A percentile compares a stretch with the other conserved stretches of the same genome.
Conservation (phyloP, 1,140 invertebrate genomes). For the Oreohelix idahoensis region DNA sequence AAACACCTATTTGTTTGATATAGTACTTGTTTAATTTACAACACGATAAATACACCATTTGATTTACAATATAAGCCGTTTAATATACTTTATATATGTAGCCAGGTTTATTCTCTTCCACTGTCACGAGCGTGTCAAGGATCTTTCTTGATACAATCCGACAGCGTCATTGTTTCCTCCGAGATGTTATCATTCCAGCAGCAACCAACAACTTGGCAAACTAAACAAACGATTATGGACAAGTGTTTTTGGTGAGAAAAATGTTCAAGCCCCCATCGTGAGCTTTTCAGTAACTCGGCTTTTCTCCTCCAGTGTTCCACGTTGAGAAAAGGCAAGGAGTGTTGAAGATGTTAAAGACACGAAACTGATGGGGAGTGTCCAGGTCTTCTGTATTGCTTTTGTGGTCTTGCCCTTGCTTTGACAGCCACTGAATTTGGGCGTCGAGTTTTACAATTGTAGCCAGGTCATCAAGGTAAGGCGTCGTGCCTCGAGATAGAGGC, state of each 20-base stretch:
- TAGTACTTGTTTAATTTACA: too few relatives aligned
- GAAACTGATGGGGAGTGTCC: neutral
- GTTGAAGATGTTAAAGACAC: neutral
- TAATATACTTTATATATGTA: neutral
- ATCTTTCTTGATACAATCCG: neutral
- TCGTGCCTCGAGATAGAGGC: too few relatives aligned
- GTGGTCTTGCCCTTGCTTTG: neutral
- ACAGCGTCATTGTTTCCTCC: neutral
- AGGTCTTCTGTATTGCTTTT: neutral
- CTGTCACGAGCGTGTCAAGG: neutral
- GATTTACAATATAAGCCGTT: too few relatives aligned
- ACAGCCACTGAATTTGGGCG: neutral
- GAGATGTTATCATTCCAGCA: neutral
- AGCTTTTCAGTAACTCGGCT: neutral
- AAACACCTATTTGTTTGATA: too few relatives aligned
- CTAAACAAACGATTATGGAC: neutral
- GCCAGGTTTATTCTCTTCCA: neutral
- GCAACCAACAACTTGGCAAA: neutral
- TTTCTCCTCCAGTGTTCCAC: neutral
- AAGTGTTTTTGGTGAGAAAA: constrained; percentile 6
- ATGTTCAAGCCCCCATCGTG: neutral
- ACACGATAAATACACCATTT: too few relatives aligned
- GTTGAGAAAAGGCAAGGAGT: neutral
- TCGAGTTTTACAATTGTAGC: too few relatives aligned
- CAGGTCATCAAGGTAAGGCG: too few relatives aligned